A percentile compares a stretch with the other conserved stretches of the same genome.
These are phyloP conservation scores for Botia kubotai DNA, from an alignment of 2,797 vertebrate genomes.

Conservation along the genomic window DNA sequence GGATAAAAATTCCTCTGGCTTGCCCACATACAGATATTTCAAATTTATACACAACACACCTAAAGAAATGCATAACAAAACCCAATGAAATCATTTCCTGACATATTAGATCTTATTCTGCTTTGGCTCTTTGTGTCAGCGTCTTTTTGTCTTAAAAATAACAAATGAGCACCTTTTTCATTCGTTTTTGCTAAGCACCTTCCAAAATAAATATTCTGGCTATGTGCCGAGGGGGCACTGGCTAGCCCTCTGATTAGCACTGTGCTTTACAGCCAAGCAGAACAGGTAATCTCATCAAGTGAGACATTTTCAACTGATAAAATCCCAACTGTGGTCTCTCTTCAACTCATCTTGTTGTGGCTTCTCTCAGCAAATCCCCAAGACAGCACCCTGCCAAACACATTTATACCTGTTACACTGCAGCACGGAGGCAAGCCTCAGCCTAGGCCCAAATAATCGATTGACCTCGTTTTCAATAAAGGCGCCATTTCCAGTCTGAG, in stretches of 20 bases:
- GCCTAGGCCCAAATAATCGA: conserved; percentile 84
- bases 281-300: conserved; percentile 87
- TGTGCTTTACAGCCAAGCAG: conserved; percentile 85
- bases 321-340: conserved; percentile 74
- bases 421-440: conserved; percentile 65
- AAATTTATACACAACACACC: conserved; percentile 46
- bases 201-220: conserved; percentile 63
- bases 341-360: conserved; percentile 55
- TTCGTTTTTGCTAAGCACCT: conserved; percentile 68
- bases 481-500: conserved; percentile 79
- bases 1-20: conserved; percentile 32
- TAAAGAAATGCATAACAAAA: conserved; percentile 43
- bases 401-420: conserved; percentile 79
- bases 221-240: conserved; percentile 72
- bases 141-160: conserved; percentile 58
- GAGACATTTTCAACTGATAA: conserved; percentile 84
- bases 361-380: conserved; percentile 63
- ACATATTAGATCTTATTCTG: conserved; percentile 47
- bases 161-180: conserved; percentile 69
- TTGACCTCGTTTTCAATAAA: conserved; percentile 88
- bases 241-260: conserved; percentile 86
- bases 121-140: conserved; percentile 59
- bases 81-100: conserved; percentile 5
- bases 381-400: conserved; percentile 62
- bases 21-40: conserved; percentile 46